Conservation (phyloP, 2,113 vertebrate species). For the Chunga burmeisteri region DNA sequence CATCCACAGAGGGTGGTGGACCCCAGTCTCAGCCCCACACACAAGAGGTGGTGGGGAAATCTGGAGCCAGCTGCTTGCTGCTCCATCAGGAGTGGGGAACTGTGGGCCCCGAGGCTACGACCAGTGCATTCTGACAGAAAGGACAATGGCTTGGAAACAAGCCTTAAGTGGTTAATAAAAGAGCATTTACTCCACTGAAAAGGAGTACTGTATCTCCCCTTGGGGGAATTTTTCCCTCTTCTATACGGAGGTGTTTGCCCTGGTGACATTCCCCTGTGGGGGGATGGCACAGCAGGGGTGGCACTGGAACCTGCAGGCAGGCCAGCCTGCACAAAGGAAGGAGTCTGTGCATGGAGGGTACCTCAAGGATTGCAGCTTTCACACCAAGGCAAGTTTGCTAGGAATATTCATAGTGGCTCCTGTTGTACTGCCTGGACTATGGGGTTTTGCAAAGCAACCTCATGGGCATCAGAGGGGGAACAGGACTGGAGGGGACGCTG, state of each 20-base stretch:
- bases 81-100: not conserved
- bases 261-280: not conserved
- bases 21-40: not conserved
- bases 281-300: not conserved
- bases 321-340: not conserved
- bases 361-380: fast-evolving
- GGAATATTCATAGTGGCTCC: not conserved
- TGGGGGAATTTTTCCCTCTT: not conserved
- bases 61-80: not conserved
- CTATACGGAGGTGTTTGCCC: not conserved
- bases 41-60: not conserved
- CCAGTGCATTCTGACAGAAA: too few species aligned
- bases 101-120: not conserved
- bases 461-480: fast-evolving
- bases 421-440: fast-evolving
- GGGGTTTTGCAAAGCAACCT: not conserved
- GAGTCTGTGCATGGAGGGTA: fast-evolving
- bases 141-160: not conserved
- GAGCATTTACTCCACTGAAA: not conserved
- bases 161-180: not conserved
- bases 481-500: not conserved
- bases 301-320: not conserved
- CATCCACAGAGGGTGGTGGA: too few species aligned
- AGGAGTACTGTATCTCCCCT: not conserved
- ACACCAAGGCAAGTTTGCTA: not conserved